Evolutionary conservation across 2,113 vertebrate species (phyloP), one percentile per base, ranked within the genome.

Genomic region (Neogale vison): DNA sequence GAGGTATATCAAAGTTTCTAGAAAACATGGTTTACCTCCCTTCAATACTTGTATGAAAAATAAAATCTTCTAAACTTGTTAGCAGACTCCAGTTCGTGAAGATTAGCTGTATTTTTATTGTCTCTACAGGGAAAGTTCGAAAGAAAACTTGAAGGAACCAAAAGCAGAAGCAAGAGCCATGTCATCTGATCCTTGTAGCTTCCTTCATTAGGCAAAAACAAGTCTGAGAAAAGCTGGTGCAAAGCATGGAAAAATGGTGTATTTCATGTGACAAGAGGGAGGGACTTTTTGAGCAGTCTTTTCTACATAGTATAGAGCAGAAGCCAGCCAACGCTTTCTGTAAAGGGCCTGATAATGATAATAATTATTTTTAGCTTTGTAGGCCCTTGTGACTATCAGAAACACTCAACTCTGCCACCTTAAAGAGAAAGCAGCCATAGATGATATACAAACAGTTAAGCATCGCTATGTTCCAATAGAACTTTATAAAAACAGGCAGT

Each of bases 291-390:
- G 17, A 88, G 50, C 11, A 67, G 10, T 0, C 29, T 88, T 96
- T 95, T 93, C n/a, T 63, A 18, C 6, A 77, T 88, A 23, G 57
- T 52, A 59, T 24, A 90, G 34, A 96, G 1, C 6, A 90, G 14
- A 39, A 89, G 13, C 74, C 8, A 71, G 71, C 15, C 82, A 87
- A 80, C 4, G 31, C 52, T 89, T 77, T 79, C 71, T 82, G 1
- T 87, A 85, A 93, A 92, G 21, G 31, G 4, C 21, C 45, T 8
- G 1, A 47, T 69, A 82, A 69, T 11, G 1, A 47, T 57, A 59
- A 61, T 89, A 95, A 85, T 65, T 97, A 93, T 86, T 92, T 96
- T 96, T 24, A 92, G 59, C 23, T 39, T 23, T 79, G 57, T 59
- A 31, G 72, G 24, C 11, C 52, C 93, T 31, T 72, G 3, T n/a